Evolutionary conservation across 1,140 invertebrate species (phyloP), one percentile per base, ranked within the genome.

Genomic region (Tetraneura akinire): DNA sequence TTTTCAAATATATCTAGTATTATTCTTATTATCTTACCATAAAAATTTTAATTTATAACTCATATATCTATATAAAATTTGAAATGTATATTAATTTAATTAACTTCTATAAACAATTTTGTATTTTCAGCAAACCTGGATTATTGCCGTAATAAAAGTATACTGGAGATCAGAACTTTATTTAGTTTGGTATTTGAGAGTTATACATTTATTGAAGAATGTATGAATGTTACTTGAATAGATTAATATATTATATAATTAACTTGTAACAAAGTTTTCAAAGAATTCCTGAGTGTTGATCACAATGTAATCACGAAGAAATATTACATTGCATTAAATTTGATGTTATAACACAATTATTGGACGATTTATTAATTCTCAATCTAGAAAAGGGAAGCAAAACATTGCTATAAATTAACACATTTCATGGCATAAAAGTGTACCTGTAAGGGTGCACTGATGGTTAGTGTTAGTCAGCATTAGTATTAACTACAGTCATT

Each of bases 331-430:
- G 45, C 51, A 26, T 71, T 49, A 29, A 71, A 51, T 71, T 71
- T 71, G 68, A 51, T 16, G 23, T 16, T 51, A 71, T 37, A 51
- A 51, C 23, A 71, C 26, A 49, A 71, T 49, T 51, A 51, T 71
- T 71, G 68, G 13, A 71, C 26, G 68, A 51, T 29, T 62, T 78
- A 60, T 57, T 62, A 62, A 47, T 78, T 57, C 55, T 78, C 74
- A 78, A 78, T 78, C 74, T 78, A 37, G 55, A 78, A 76, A 78
- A 78, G 55, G 74, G 37, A 78, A 78, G 53, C 32, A 78, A 78
- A 78, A 78, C 45, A 45, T 47, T 37, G 32, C 74, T 78, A 42
- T 78, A 78, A 8, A n/a, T 62, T 47, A 78, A 23, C 62, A 23
- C 62, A 60, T 47, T 62, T 57, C 10, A 42, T 45, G 29, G 21